Base-by-base conservation (phyloP, 2,113 vertebrate genomes). In the Tauraco erythrolophus region DNA sequence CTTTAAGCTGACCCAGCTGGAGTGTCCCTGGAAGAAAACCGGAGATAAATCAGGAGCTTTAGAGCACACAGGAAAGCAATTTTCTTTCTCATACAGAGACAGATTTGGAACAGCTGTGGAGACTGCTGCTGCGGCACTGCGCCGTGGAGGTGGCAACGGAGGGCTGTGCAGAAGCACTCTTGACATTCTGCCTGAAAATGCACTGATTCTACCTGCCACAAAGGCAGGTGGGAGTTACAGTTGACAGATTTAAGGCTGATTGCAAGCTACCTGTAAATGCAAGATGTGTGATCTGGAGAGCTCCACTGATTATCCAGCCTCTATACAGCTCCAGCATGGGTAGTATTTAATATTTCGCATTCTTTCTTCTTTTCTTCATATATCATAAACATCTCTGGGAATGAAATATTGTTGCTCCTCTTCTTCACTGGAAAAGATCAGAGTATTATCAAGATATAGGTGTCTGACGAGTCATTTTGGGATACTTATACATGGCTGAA, bases 1-100 rank as follows among this genome's bases (percentile, higher is more conserved):
- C 48, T 95, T 94, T 64, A 79, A 88, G 70, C 23, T 92, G 78
- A 82, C 78, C 84, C 92, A 90, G 43, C 60, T 91, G 91, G 64
- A 84, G n/a, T 74, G 28, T 71, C 56, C 35, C 35, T 60, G 46
- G 33, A 75, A 95, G 69, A 94, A 94, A 87, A 75, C 27, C 2
- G 16, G 35, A 92, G 60, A 75, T 77, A 84, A 89, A 96, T 89
- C n/a, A 78, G 64, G 60, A 87, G 56, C 31, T 81, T 86, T 74
- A 75, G 51, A 70, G 39, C n/a, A 77, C 39, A 81, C 6, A 81
- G 43, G 57, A 95, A 81, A 89, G 23, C 35, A 66, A 53, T 84
- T 68, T 92, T 94, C 68, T 66, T 89, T 81, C 64, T 54, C 10
- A 10, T 60, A 35, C 48, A 50, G 43, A 81, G 60, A 81, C 5